Conservation (phyloP, 1,140 invertebrate genomes). For the Trichonephila clavipes region DNA sequence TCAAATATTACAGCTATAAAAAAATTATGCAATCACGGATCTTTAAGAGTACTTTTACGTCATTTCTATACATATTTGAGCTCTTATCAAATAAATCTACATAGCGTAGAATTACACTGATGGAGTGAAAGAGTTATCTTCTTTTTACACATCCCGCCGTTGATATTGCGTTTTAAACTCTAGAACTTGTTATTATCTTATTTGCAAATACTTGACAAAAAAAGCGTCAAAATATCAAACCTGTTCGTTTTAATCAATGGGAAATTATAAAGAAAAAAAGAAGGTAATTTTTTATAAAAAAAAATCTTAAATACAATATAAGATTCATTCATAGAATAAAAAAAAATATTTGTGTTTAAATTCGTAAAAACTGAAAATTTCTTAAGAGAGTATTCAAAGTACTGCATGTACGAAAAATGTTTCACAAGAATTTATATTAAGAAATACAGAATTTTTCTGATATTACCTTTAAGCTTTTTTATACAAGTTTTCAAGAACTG, state of each 20-base stretch:
- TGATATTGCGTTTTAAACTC: neutral
- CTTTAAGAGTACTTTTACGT: neutral
- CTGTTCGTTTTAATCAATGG: neutral
- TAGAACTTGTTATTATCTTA: neutral
- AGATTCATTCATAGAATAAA: no score
- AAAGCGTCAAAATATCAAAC: neutral
- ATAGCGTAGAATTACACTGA: neutral
- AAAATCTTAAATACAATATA: no score
- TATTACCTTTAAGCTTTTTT: no score
- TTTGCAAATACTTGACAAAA: neutral
- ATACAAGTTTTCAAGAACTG: no score
- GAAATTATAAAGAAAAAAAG: neutral
- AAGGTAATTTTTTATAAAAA: neutral
- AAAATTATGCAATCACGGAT: neutral
- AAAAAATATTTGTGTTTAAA: no score
- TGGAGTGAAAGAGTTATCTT: neutral
- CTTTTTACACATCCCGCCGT: neutral
- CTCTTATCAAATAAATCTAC: neutral
- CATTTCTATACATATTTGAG: neutral
- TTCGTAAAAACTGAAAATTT: no score
- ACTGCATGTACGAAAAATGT: no score
- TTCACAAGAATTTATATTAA: no score
- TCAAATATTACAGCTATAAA: neutral
- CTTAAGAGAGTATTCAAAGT: no score
- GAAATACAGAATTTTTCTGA: no score